A percentile compares a stretch with the other conserved stretches of the same genome.
Conservation (phyloP, 2,797 vertebrate genomes). For the Argya squamiceps region DNA sequence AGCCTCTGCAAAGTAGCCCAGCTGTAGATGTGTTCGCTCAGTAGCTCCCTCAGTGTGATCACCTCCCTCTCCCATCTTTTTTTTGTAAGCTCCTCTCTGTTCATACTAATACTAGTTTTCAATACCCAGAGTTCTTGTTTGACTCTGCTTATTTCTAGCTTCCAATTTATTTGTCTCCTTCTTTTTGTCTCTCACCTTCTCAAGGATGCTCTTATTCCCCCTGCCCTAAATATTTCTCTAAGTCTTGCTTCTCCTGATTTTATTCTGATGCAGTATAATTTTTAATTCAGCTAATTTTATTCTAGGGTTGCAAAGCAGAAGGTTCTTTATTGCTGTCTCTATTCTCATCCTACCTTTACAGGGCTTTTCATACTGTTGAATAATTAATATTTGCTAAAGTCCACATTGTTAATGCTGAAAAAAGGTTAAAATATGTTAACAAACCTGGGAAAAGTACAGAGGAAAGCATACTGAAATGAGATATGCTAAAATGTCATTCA, state of each 20-base stretch:
- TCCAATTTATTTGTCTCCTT: neutral
- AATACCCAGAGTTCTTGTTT: neutral
- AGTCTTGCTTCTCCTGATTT: neutral
- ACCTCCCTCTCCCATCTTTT: neutral
- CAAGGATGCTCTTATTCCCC: neutral
- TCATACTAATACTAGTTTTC: neutral
- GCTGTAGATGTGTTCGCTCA: neutral
- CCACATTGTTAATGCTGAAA: slow-evolving; percentile 31
- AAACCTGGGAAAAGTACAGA: slow-evolving; percentile 20
- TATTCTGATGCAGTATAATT: neutral
- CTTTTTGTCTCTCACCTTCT: neutral
- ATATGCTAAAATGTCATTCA: neutral
- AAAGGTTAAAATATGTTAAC: slow-evolving; percentile 61
- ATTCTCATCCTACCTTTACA: neutral
- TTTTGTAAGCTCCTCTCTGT: neutral
- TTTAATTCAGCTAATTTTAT: neutral
- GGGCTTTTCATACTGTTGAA: slow-evolving; percentile 3
- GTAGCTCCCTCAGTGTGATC: neutral
- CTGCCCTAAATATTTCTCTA: neutral
- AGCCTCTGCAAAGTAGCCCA: neutral
- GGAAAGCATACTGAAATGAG: neutral
- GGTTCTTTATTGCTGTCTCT: neutral
- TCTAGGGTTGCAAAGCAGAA: neutral
- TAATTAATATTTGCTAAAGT: slow-evolving; percentile 53
- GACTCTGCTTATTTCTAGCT: neutral